Evolutionary conservation across 2,888 invertebrate genomes (phyloP).

Genomic region (Ptychoptera albimana): DNA sequence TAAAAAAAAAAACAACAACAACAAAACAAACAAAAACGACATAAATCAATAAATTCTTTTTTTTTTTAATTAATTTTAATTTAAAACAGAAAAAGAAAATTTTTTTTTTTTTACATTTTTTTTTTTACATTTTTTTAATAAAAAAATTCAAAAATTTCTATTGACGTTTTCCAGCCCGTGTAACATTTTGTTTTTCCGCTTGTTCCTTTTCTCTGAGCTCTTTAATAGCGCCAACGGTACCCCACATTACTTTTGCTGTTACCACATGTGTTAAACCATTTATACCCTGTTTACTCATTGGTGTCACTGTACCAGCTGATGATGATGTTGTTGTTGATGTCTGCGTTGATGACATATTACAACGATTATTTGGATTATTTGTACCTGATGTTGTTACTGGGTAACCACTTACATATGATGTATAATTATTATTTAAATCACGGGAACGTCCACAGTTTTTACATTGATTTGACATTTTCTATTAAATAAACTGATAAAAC

Average conservation of each 20-base stretch:
- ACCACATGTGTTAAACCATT: slow-evolving; percentile 30
- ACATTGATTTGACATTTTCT: slow-evolving; percentile 30
- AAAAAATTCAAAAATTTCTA: slow-evolving; percentile 13
- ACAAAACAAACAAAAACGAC: no score
- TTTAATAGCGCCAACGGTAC: slow-evolving; percentile 55
- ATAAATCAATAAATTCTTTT: no score
- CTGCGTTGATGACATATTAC: slow-evolving; percentile 7
- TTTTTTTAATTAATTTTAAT: no score
- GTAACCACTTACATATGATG: slow-evolving; percentile 26
- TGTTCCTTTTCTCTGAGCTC: slow-evolving; percentile 56
- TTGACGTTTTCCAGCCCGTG: slow-evolving; percentile 27
- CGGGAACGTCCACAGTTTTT: slow-evolving; percentile 31
- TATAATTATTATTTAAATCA: slow-evolving; percentile 31
- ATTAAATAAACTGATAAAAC: slow-evolving; percentile 5
- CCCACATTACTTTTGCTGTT: slow-evolving; percentile 58
- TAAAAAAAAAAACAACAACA: no score
- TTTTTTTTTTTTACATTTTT: no score
- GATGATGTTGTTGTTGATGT: slow-evolving; percentile 1
- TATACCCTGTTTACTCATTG: slow-evolving; percentile 12
- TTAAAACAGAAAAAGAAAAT: no score
- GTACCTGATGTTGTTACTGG: slow-evolving; percentile 22
- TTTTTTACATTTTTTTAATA: no score
- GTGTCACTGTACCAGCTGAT: slow-evolving; percentile 9
- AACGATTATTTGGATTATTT: slow-evolving; percentile 21
- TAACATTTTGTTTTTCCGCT: slow-evolving; percentile 38